Percentiles rank a stretch among this genome's conserved stretches.
phyloP scores from a whole-genome alignment of 1,140 invertebrate species.

The Acyrthosiphon pisum region DNA sequence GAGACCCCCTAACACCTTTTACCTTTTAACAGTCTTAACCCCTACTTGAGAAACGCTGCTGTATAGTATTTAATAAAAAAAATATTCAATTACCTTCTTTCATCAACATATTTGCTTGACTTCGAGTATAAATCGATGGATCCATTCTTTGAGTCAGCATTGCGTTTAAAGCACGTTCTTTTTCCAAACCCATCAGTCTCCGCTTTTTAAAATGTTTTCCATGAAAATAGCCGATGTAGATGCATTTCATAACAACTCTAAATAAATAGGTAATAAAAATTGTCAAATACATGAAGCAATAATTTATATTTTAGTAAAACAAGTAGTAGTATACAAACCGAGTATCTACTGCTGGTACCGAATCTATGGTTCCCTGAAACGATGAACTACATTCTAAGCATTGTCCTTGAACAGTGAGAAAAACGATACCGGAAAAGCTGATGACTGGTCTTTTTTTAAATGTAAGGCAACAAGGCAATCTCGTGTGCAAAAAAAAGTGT shows the following conservation, averaged over 20 bases:
- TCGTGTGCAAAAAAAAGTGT: not conserved
- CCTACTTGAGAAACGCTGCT: no score
- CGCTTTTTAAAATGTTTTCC: conserved; percentile 14
- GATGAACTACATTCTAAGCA: not conserved
- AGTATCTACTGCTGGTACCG: not conserved
- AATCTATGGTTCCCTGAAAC: conserved; percentile 6
- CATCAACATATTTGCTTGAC: not conserved
- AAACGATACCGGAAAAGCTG: not conserved
- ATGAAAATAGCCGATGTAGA: not conserved
- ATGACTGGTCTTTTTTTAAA: not conserved
- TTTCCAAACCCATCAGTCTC: not conserved
- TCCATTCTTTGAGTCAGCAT: not conserved
- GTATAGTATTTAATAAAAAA: no score
- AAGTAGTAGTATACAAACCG: not conserved
- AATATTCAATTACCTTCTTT: not conserved
- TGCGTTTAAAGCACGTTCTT: conserved; percentile 2
- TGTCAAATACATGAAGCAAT: not conserved
- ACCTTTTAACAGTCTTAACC: no score
- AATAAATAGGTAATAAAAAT: not conserved
- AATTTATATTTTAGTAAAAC: not conserved
- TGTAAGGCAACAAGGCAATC: not conserved
- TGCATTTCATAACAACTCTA: conserved; percentile 23
- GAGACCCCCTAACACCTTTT: no score
- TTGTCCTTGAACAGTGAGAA: not conserved
- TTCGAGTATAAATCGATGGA: conserved; percentile 14